phyloP scores from a whole-genome alignment of 2,113 vertebrate species.

The Phasianus colchicus region DNA sequence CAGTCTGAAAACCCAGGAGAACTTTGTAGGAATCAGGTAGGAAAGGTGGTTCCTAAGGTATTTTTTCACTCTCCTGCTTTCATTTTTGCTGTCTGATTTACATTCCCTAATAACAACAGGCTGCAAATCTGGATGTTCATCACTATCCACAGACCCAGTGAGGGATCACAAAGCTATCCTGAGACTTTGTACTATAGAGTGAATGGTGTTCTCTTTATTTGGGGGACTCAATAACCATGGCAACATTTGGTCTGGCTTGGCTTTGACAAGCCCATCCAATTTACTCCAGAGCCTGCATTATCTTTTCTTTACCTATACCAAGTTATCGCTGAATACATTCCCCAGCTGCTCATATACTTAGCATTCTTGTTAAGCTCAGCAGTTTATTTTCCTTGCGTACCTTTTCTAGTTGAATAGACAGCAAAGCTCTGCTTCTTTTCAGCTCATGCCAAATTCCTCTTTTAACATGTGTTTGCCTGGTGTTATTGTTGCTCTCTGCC shows the following conservation, averaged over 20 bases:
- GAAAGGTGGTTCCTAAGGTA: background rate
- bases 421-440: background rate
- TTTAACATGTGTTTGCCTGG: background rate
- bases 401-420: background rate
- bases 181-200: conserved; percentile 12
- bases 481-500: background rate
- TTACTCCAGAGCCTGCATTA: background rate
- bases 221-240: conserved; percentile 52
- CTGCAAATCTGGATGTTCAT: background rate
- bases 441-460: background rate
- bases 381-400: background rate
- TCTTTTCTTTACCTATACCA: conserved; percentile 17
- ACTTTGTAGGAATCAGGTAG: background rate
- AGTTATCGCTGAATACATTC: background rate
- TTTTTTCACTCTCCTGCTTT: background rate
- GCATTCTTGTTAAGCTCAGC: background rate
- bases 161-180: conserved; percentile 30
- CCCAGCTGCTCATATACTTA: background rate
- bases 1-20: background rate
- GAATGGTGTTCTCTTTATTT: conserved; percentile 29
- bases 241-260: conserved; percentile 56
- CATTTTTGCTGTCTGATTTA: conserved; percentile 31
- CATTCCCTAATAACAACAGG: conserved; percentile 12
- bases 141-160: background rate
- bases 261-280: conserved; percentile 57